Evolutionary conservation across 2,888 invertebrate species (phyloP).

Genomic region (Ariolimax columbianus): DNA sequence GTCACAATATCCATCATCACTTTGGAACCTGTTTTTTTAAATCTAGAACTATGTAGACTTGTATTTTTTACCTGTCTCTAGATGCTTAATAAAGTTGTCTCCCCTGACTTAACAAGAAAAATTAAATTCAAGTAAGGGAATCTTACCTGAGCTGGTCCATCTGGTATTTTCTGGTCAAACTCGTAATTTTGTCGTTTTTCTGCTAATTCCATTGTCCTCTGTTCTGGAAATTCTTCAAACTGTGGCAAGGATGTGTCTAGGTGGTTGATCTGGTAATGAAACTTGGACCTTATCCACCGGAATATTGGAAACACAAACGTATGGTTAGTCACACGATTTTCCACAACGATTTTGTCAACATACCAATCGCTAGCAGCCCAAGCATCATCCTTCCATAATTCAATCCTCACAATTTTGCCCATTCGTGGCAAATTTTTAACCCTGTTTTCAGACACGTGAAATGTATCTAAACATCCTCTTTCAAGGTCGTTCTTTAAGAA

Average conservation of each 20-base stretch:
- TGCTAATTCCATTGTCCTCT: slow-evolving; percentile 76
- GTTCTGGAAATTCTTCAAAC: slow-evolving; percentile 75
- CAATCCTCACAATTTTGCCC: slow-evolving; percentile 67
- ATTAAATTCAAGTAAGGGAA: too few species aligned
- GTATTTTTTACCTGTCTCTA: too few species aligned
- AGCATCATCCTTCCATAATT: slow-evolving; percentile 76
- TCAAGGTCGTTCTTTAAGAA: slow-evolving; percentile 75
- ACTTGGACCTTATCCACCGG: slow-evolving; percentile 78
- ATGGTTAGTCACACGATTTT: slow-evolving; percentile 66
- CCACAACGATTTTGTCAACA: slow-evolving; percentile 74
- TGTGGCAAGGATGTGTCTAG: slow-evolving; percentile 79
- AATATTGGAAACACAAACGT: slow-evolving; percentile 78
- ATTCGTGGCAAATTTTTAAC: slow-evolving; percentile 53
- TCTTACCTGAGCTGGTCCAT: slow-evolving; percentile 69
- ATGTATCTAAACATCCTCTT: slow-evolving; percentile 66
- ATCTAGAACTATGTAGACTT: too few species aligned
- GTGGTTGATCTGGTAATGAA: slow-evolving; percentile 76
- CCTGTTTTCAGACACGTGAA: slow-evolving; percentile 58
- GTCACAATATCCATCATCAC: too few species aligned
- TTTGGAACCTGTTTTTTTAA: too few species aligned
- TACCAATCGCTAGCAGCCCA: slow-evolving; percentile 79
- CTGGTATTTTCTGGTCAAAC: slow-evolving; percentile 60
- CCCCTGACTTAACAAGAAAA: too few species aligned
- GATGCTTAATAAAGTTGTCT: too few species aligned
- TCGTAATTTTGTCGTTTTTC: slow-evolving; percentile 72